Evolutionary conservation across 2,113 vertebrate genomes (phyloP), one percentile per base, ranked within the genome.

Genomic region (Suncus etruscus): DNA sequence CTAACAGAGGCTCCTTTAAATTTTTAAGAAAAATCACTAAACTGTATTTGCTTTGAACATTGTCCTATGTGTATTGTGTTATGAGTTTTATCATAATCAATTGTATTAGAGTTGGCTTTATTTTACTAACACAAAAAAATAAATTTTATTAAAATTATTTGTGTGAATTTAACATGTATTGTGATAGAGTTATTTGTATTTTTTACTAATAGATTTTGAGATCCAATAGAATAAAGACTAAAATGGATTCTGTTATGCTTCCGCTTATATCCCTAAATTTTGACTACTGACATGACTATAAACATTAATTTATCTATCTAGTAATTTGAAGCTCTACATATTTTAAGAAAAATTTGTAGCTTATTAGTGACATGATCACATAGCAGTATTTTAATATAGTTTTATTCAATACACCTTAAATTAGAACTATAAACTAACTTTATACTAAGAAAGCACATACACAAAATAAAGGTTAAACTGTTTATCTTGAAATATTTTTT

Each of bases 121-220:
- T 61, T 61, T 22, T 61, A 20, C 18, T 61, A 61, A 61, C 20
- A 16, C 20, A 61, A 20, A 7, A 61, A 61, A 61, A 16, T 22
- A 61, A 61, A 58, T 61, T 61, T 7, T 22, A 61, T 61, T 61
- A 61, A 61, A 61, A 16, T 61, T 22, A 61, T 20, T 61, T 61
- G 58, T 16, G 18, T 54, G 15, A 54, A 39, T 39, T 15, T 54
- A 54, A 54, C 27, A 51, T 77, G 2, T 74, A 83, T 25, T n/a
- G 0, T 24, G 24, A 45, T 14, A 78, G 25, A 76, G 12, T 31
- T 83, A 48, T 63, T 69, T 68, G 11, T 68, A 14, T 72, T 0
- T 88, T 77, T 90, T 87, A 31, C 4, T 16, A 88, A 61, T 12
- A 86, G 15, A 86, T 74, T 85, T 75, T 80, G 24, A 83, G 61